Evolutionary conservation across 2,797 vertebrate species (phyloP), one percentile per base, ranked within the genome.

Genomic region (Cyprinella venusta): DNA sequence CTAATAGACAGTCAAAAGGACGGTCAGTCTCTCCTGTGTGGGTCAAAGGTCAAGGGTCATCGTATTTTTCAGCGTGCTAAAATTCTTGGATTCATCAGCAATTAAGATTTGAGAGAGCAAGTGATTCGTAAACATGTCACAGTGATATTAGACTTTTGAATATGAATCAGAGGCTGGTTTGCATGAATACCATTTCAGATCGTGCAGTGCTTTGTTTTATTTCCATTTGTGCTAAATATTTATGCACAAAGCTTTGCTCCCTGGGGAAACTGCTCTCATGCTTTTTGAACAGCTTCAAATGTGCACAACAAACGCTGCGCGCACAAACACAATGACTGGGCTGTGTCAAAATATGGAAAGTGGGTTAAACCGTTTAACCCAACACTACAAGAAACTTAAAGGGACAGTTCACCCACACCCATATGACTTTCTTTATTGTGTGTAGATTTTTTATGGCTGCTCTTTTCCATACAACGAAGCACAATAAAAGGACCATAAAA

Each of bases 61-160:
- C 42, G 67, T 67, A 56, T 75, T 74, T 33, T 56, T 10, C 61
- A 75, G 61, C 7, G 0, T 65, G 21, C 74, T 89, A 86, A 87
- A 87, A 88, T 26, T 74, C 72, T 77, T 80, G 91, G 90, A 91
- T 91, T 86, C 81, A 89, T 84, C 84, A 82, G 88, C 79, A 91
- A 91, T 92, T 85, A 16, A 64, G 70, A 65, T 74, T 19, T 21
- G 59, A 65, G 70, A 65, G 45, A 65, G 19, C 79, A 12, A 81
- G 69, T 40, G 59, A 84, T 67, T 56, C 48, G 84, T 81, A 76
- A 83, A 69, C 84, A 85, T 19, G 4, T 36, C 13, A n/a, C 56
- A 64, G 72, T 72, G 61, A 80, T 82, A 82, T 52, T 59, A 65
- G 50, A 79, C 63, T 65, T 79, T 24, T 75, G 30, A 67, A n/a